Evolutionary conservation across 2,113 vertebrate genomes (phyloP).

Genomic region (Fulmarus glacialis): DNA sequence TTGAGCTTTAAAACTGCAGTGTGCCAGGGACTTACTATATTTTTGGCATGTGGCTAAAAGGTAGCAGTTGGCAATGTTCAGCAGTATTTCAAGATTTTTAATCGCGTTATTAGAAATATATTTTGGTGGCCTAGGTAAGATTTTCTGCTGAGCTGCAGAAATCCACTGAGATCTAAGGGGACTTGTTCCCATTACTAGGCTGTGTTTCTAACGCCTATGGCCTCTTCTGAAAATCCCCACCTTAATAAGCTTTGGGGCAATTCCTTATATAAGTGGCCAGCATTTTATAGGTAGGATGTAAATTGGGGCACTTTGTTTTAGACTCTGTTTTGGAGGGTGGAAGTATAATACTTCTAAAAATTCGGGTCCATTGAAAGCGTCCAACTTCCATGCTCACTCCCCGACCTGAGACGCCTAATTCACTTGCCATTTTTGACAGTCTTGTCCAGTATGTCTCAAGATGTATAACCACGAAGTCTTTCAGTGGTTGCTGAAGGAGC

Average conservation of each 20-base stretch:
- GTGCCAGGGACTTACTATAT: not conserved
- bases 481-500: not conserved
- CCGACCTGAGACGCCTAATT: not conserved
- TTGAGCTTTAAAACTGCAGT: not conserved
- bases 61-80: not conserved
- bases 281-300: not conserved
- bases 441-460: not conserved
- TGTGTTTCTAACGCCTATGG: not conserved
- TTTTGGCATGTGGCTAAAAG: not conserved
- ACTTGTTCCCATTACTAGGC: not conserved
- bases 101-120: not conserved
- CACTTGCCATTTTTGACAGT: not conserved
- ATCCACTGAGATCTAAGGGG: conserved; percentile 19
- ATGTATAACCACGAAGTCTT: not conserved
- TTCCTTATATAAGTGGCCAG: not conserved
- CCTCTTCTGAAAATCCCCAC: not conserved
- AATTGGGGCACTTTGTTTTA: not conserved
- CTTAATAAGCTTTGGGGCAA: not conserved
- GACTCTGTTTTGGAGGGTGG: not conserved
- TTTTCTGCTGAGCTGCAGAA: conserved; percentile 43
- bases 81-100: not conserved
- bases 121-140: not conserved
- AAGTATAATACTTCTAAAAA: not conserved
- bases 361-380: not conserved
- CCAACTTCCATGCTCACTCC: not conserved